phyloP scores from a whole-genome alignment of 1,140 invertebrate genomes.

The Phortica variegata region DNA sequence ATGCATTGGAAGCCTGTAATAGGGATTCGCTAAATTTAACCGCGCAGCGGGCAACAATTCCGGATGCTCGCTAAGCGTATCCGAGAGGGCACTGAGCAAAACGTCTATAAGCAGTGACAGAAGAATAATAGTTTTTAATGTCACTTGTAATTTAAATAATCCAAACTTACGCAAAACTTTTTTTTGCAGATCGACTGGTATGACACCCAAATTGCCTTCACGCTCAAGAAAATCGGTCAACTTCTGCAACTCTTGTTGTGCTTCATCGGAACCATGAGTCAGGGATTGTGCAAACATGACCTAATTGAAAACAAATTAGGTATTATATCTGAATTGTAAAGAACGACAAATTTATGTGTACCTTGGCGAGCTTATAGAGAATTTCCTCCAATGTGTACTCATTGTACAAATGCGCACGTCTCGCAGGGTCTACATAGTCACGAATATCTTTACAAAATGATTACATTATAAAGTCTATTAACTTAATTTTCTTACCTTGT shows the following conservation, averaged over 20 bases:
- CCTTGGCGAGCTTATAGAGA: slow-evolving; percentile 74
- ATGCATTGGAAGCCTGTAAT: slow-evolving; percentile 45
- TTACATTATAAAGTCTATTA: neutral
- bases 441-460: slow-evolving; percentile 30
- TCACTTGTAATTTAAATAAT: neutral
- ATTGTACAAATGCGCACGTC: slow-evolving; percentile 64
- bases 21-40: slow-evolving; percentile 42
- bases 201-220: slow-evolving; percentile 69
- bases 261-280: slow-evolving; percentile 64
- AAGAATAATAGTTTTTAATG: neutral
- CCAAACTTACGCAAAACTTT: slow-evolving; percentile 67
- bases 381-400: slow-evolving; percentile 74
- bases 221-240: slow-evolving; percentile 70
- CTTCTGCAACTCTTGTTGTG: slow-evolving; percentile 68
- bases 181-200: slow-evolving; percentile 69
- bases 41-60: slow-evolving; percentile 62
- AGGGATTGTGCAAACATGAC: slow-evolving; percentile 72
- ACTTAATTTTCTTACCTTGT: slow-evolving; percentile 1
- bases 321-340: neutral
- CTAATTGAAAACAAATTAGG: slow-evolving; percentile 29
- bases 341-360: slow-evolving; percentile 37
- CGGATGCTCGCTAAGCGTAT: slow-evolving; percentile 69
- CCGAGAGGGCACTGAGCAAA: slow-evolving; percentile 69
- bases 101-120: slow-evolving; percentile 61
- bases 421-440: slow-evolving; percentile 58